phyloP scores from a whole-genome alignment of 2,113 vertebrate genomes.

The Euleptes europaea region DNA sequence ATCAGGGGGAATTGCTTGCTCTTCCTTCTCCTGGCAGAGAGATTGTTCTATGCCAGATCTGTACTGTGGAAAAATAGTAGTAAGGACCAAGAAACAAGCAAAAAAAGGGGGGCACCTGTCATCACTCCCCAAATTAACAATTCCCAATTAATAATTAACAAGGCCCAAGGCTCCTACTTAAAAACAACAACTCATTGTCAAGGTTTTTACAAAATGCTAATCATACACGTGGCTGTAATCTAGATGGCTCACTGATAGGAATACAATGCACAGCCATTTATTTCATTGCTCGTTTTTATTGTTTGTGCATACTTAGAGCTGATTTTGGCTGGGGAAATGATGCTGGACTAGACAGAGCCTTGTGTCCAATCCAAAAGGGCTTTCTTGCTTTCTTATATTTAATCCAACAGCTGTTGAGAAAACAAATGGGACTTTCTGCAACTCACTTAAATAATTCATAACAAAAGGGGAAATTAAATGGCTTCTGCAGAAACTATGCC shows the following conservation, averaged over 20 bases:
- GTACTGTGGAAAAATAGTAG: not conserved
- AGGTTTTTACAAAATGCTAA: not conserved
- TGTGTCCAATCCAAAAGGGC: not conserved
- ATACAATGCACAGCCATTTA: too few relatives aligned
- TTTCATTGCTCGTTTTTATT: too few relatives aligned
- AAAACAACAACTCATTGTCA: not conserved
- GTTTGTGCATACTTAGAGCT: too few relatives aligned
- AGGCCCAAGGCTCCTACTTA: accelerated
- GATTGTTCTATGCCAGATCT: not conserved
- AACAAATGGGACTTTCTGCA: not conserved
- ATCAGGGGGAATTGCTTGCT: too few relatives aligned
- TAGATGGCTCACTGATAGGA: too few relatives aligned
- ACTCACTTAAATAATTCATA: not conserved
- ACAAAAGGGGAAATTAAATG: not conserved
- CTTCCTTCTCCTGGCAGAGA: too few relatives aligned
- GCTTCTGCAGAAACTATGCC: not conserved
- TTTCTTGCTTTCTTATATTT: not conserved
- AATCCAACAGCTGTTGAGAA: not conserved
- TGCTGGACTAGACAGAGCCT: too few relatives aligned
- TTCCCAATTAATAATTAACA: not conserved
- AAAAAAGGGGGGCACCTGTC: not conserved
- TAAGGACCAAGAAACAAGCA: not conserved
- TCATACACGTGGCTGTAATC: not conserved
- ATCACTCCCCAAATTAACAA: not conserved
- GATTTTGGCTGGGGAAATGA: too few relatives aligned